Evolutionary conservation across 2,113 vertebrate genomes (phyloP), one percentile per base, ranked within the genome.

Genomic region (Proteles cristata): DNA sequence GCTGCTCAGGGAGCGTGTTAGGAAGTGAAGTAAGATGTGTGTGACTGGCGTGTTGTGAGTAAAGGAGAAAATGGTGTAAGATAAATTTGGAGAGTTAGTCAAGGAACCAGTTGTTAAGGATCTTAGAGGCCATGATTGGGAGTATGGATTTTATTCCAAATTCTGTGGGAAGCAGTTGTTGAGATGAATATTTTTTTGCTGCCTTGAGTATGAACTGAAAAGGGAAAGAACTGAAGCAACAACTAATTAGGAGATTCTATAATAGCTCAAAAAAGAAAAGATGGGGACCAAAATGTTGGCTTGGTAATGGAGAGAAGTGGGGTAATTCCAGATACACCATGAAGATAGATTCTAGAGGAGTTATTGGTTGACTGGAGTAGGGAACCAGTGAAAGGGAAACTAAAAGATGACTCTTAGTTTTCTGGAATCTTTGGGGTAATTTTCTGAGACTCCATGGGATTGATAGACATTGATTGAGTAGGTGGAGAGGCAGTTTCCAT

Each of bases 241-340:
- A 69, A 0, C n/a, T 48, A 76, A 65, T 71, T 91, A n/a, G 2
- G 65, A 39, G 55, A n/a, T 63, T 93, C 28, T 45, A 2, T 58
- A 23, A 23, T 50, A 48, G 31, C 76, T 95, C 61, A 61, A 1
- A 50, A 79, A 71, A 17, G 88, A 87, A 48, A 35, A 48, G 3
- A 4, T 85, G 5, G 53, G n/a, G 25, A 23, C 63, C 33, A 58
- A 28, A n/a, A 39, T 61, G 23, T 71, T 68, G 26, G 43, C 58
- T 96, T 90, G 88, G n/a, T 90, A 68, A 53, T 68, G 50, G 50
- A 79, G 45, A 92, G 58, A 93, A 79, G 17, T 68, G 58, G 28
- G 5, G 89, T 31, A 39, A 63, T 87, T 96, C 79, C 86, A 73
- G 15, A 77, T 66, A 2, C 11, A 11, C 55, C 87, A 48, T 90